A percentile compares a stretch with the other conserved stretches of the same genome.
Conservation (phyloP, 2,888 invertebrate species). For the Gymnocheta viridis region DNA sequence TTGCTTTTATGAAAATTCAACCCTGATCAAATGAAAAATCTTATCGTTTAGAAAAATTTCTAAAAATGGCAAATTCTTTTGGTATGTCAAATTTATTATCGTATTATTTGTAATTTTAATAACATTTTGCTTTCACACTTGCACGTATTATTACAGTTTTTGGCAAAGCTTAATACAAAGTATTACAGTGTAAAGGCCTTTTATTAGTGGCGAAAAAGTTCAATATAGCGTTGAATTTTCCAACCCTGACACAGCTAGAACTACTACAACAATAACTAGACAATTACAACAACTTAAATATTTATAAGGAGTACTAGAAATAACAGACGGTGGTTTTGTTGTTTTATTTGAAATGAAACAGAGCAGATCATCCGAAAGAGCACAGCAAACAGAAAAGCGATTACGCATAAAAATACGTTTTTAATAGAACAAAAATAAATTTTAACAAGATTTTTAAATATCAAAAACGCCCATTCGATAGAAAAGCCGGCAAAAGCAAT, state of each 20-base stretch:
- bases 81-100: no score
- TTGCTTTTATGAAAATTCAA: no score
- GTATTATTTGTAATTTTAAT: no score
- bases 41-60: no score
- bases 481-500: not conserved
- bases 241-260: not conserved
- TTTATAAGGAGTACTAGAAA: not conserved
- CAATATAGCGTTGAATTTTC: not conserved
- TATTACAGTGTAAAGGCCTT: no score
- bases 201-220: no score
- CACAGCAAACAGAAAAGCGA: constrained; percentile 59
- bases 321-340: constrained; percentile 19
- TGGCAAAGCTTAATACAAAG: no score
- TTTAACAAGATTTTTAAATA: constrained; percentile 16
- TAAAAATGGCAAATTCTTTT: no score
- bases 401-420: constrained; percentile 65
- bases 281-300: constrained; percentile 39
- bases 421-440: not conserved
- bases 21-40: no score
- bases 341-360: constrained; percentile 51
- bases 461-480: constrained; percentile 35
- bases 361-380: constrained; percentile 64
- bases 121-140: no score
- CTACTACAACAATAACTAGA: constrained; percentile 10
- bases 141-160: no score